phyloP scores from a whole-genome alignment of 2,888 invertebrate species.

The Drosophila stalkeri region DNA sequence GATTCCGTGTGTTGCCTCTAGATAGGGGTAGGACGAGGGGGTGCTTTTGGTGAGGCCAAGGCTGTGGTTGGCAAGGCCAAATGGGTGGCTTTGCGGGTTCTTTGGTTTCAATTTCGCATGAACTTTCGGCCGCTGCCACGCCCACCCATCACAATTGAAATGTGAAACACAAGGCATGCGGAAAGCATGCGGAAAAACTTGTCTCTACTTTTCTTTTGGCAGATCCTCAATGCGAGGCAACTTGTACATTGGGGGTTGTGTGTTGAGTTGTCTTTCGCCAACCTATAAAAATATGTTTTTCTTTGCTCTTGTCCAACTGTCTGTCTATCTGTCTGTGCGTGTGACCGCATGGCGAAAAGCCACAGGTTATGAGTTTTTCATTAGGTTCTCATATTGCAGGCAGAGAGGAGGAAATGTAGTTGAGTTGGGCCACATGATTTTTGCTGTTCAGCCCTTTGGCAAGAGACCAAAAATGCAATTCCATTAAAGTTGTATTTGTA shows the following conservation, averaged over 20 bases:
- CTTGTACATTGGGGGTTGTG: slow-evolving; percentile 43
- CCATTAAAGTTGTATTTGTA: slow-evolving; percentile 37
- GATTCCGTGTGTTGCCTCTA: slow-evolving; percentile 34
- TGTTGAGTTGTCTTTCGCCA: slow-evolving; percentile 49
- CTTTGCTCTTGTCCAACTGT: slow-evolving; percentile 25
- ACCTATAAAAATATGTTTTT: slow-evolving; percentile 21
- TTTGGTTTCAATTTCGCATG: slow-evolving; percentile 73
- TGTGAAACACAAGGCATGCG: slow-evolving; percentile 59
- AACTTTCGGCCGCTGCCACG: slow-evolving; percentile 47
- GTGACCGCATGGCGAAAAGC: slow-evolving; percentile 77
- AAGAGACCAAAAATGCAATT: slow-evolving; percentile 61
- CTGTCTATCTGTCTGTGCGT: slow-evolving; percentile 48
- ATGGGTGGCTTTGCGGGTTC: slow-evolving; percentile 50
- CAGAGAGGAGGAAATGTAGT: neutral
- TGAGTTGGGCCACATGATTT: neutral
- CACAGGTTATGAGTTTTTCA: slow-evolving; percentile 78
- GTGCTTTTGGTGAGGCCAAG: neutral
- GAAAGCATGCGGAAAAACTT: slow-evolving; percentile 50
- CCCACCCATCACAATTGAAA: slow-evolving; percentile 45
- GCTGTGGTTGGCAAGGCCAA: slow-evolving; percentile 8
- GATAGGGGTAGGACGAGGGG: neutral
- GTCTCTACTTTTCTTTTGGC: slow-evolving; percentile 59
- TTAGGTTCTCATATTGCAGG: slow-evolving; percentile 61
- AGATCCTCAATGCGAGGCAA: slow-evolving; percentile 54
- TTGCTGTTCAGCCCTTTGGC: slow-evolving; percentile 58